These are phyloP conservation scores for Gonioctena quinquepunctata DNA, from an alignment of 1,140 invertebrate genomes.

Conservation along the genomic window DNA sequence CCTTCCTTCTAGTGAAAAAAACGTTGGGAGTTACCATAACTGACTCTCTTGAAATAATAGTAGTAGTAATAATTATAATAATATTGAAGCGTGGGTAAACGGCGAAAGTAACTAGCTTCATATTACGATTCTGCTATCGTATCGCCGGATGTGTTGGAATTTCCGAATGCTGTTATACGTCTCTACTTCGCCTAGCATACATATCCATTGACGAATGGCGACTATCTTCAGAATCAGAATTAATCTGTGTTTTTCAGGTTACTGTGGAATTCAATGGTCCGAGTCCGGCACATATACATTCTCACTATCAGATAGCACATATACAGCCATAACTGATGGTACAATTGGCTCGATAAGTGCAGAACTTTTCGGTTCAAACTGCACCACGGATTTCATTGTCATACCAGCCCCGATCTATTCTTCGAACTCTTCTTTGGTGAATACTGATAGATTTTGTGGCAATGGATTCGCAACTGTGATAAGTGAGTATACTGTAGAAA, in stretches of 20 bases:
- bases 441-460: slow-evolving; percentile 74
- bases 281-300: slow-evolving; percentile 58
- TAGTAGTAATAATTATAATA: too few relatives aligned
- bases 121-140: too few relatives aligned
- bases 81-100: too few relatives aligned
- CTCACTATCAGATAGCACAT: slow-evolving; percentile 66
- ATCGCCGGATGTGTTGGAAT: too few relatives aligned
- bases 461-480: slow-evolving; percentile 67
- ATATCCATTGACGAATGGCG: too few relatives aligned
- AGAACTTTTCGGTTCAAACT: slow-evolving; percentile 61
- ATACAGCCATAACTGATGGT: slow-evolving; percentile 53
- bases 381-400: slow-evolving; percentile 74
- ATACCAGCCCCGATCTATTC: slow-evolving; percentile 66
- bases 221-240: too few relatives aligned
- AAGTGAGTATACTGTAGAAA: neutral
- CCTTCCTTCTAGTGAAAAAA: too few relatives aligned
- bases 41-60: too few relatives aligned
- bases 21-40: too few relatives aligned
- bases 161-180: too few relatives aligned
- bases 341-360: slow-evolving; percentile 61
- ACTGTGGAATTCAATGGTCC: slow-evolving; percentile 70
- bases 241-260: slow-evolving; percentile 62
- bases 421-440: slow-evolving; percentile 43
- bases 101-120: too few relatives aligned
- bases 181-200: too few relatives aligned